Base-by-base conservation (phyloP, 2,888 invertebrate genomes). In the Brachynemurus nebulosus region DNA sequence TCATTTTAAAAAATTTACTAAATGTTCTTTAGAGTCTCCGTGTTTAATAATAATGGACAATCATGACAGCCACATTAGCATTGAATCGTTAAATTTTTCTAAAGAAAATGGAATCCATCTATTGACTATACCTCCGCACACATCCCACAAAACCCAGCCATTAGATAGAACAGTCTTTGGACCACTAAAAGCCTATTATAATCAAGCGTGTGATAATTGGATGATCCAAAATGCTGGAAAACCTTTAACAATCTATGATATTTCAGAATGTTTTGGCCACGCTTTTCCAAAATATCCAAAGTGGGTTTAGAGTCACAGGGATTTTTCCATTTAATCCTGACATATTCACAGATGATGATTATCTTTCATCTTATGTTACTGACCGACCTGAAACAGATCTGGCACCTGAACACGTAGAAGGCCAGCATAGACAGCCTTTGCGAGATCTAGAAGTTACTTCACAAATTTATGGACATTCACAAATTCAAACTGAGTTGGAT, bases 241-340 rank as follows among this genome's bases (percentile, higher is more conserved):
- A 44, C 12, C 57, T 7, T 49, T 61, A 37, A 56, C 56, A 6
- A 62, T 63, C 33, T 60, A 63, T 51, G 57, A 61, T 42, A 47
- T 58, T 21, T 47, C 57, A 19, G 55, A 42, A 42, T 51, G 48
- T 36, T 39, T 56, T 35, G 52, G 48, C 9, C 50, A 17, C 33
- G 57, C 58, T n/a, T 54, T 52, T 36, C 54, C n/a, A n/a, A 16
- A 61, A 59, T 49, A 60, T 62, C 39, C 42, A 25, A 21, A 52
- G 51, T 40, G 52, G 56, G 40, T 59, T 60, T 48, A 18, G 27
- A 48, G 47, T 52, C 17, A 52, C 55, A 39, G 60, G 59, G 4
- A 57, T 59, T 46, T 57, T 16, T 37, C 59, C 59, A n/a, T 56
- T 56, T 42, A 56, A 60, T 42, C 18, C 46, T 19, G 47, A 58